Percentiles rank a stretch among this genome's conserved stretches.
These are phyloP conservation scores for Asteroscopus sphinx DNA, from an alignment of 2,888 invertebrate genomes.

Conservation along the genomic window DNA sequence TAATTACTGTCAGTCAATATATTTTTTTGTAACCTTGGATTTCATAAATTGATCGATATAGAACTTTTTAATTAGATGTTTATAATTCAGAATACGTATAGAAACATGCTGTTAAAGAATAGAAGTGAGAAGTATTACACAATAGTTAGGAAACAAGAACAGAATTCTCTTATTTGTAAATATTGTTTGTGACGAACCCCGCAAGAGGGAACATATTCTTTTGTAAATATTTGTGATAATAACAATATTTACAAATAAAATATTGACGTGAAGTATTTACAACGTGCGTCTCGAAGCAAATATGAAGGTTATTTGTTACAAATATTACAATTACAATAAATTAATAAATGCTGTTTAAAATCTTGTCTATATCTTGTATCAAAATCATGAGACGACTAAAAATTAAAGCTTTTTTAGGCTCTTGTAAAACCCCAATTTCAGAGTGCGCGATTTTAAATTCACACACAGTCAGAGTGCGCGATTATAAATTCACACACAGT, in stretches of 20 bases:
- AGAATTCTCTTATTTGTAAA: conserved; percentile 29
- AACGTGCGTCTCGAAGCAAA: conserved; percentile 27
- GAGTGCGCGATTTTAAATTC: too few relatives aligned
- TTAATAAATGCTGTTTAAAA: conserved; percentile 10
- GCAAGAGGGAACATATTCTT: not conserved
- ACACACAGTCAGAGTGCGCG: too few relatives aligned
- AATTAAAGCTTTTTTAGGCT: too few relatives aligned
- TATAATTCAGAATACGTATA: conserved; percentile 43
- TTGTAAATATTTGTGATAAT: not conserved
- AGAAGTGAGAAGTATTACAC: conserved; percentile 42
- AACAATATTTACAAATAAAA: conserved; percentile 38
- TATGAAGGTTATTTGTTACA: not conserved
- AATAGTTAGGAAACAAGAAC: conserved; percentile 43
- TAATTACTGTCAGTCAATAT: too few relatives aligned
- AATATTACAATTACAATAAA: not conserved
- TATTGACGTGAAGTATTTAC: conserved; percentile 53
- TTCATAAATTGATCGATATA: too few relatives aligned
- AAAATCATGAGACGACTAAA: too few relatives aligned
- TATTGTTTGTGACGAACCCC: conserved; percentile 12
- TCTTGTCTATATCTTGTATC: not conserved
- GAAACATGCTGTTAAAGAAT: conserved; percentile 15
- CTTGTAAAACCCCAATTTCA: too few relatives aligned
- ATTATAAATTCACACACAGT: too few relatives aligned
- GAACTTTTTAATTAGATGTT: not conserved
- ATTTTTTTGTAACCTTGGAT: too few relatives aligned